phyloP scores from a whole-genome alignment of 2,888 invertebrate genomes.

The Antitype chi region DNA sequence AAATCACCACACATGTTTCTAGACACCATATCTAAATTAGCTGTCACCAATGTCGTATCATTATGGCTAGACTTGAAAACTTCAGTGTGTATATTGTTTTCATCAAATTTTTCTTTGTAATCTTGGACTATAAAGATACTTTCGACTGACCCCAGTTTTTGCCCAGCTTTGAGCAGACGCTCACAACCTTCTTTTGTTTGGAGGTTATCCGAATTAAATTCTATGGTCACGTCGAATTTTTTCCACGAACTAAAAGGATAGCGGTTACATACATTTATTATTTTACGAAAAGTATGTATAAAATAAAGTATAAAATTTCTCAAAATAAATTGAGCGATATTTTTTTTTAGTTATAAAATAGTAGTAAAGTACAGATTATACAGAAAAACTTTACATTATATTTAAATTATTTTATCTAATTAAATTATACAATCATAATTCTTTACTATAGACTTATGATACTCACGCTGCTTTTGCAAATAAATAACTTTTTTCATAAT shows the following conservation, averaged over 20 bases:
- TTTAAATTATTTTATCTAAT: no score
- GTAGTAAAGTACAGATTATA: no score
- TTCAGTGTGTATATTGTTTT: background rate
- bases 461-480: background rate
- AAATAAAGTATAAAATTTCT: no score
- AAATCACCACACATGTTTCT: background rate
- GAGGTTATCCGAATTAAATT: background rate
- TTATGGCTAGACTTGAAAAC: background rate
- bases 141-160: background rate
- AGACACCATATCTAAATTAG: constrained; percentile 9
- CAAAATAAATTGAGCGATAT: no score
- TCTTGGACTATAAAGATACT: constrained; percentile 15
- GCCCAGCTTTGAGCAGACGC: constrained; percentile 1
- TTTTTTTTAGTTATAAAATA: no score
- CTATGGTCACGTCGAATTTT: background rate
- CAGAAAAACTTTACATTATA: no score
- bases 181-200: constrained; percentile 14
- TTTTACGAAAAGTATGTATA: no score
- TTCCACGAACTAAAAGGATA: background rate
- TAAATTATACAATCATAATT: no score
- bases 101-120: background rate
- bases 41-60: background rate
- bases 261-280: no score
- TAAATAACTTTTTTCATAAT: background rate
- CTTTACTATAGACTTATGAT: no score